Percentiles rank a stretch among this genome's conserved stretches.
Conservation (phyloP, 1,140 invertebrate species). For the Drosophila athabasca region DNA sequence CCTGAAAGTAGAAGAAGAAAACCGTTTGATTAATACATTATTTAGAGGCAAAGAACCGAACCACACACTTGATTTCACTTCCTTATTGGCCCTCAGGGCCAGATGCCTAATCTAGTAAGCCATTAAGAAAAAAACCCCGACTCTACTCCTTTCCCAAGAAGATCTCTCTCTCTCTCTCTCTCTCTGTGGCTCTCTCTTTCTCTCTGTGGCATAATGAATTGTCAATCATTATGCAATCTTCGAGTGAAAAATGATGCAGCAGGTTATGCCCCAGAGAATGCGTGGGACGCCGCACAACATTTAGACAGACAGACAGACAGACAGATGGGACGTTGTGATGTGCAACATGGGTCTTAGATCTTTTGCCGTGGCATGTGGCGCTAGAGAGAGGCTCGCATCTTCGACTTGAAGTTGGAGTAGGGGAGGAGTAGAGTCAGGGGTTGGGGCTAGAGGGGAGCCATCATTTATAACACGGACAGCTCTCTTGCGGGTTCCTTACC, state of each 20-base stretch:
- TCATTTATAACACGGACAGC: conserved; percentile 71
- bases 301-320: conserved; percentile 61
- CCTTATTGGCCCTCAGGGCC: conserved; percentile 47
- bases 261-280: conserved; percentile 55
- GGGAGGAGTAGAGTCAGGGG: background rate
- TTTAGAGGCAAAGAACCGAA: conserved; percentile 23
- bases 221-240: conserved; percentile 81
- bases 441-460: conserved; percentile 27
- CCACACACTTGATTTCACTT: conserved; percentile 42
- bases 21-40: conserved; percentile 59
- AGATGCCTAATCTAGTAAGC: conserved; percentile 62
- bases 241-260: conserved; percentile 77
- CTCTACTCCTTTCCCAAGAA: conserved; percentile 19
- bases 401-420: conserved; percentile 17
- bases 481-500: conserved; percentile 29
- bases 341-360: conserved; percentile 59
- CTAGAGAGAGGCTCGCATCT: conserved; percentile 50
- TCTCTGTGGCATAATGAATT: conserved; percentile 69
- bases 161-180: conserved; percentile 21
- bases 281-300: conserved; percentile 62
- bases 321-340: conserved; percentile 30
- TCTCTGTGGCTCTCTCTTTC: background rate
- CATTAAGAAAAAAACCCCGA: conserved; percentile 47
- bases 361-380: conserved; percentile 77
- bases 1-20: conserved; percentile 47